Base-by-base conservation (phyloP, 2,888 invertebrate genomes). In the Ophion costatus region DNA sequence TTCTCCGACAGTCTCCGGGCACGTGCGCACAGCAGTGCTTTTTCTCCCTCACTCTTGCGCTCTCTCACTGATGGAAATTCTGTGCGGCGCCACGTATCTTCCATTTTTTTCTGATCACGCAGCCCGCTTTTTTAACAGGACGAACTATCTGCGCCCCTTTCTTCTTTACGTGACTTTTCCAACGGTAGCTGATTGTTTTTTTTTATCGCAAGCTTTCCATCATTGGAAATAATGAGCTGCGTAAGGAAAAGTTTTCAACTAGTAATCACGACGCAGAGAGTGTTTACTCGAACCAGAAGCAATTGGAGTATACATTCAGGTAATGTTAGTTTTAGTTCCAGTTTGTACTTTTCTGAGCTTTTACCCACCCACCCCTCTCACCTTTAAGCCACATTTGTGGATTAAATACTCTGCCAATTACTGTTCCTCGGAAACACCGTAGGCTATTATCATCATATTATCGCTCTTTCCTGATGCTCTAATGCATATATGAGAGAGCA, bases 11-110 rank as follows among this genome's bases (percentile, higher is more conserved):
- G 51, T 24, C 61, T 24, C n/a, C 24, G 11, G 78, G 74, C 79
- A 82, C 82, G 82, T 79, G 74, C 64, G 29, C 61, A 45, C 63
- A 24, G 69, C 45, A 42, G 20, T 56, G 61, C 22, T 42, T 71
- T 61, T 22, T 51, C 24, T 14, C 29, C 22, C 63, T 63, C 24
- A 24, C 57, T 70, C 70, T 10, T 59, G 9, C 10, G 14, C 45
- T 70, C 33, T 63, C 71, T 38, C 45, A 57, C 71, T 38, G 79
- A 82, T 75, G 66, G 70, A 82, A 79, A 33, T 79, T 59, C 70
- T 11, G 51, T 66, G 74, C 69, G 74, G 67, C 77, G 77, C 63
- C 73, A 63, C 70, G 71, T 75, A 75, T 77, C 20, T 77, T 73
- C 61, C 64, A 56, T 51, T 67, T 77, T 73, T 70, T 69, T 75